Conservation (phyloP, 1,140 invertebrate genomes). For the Atopsyche davidsoni region DNA sequence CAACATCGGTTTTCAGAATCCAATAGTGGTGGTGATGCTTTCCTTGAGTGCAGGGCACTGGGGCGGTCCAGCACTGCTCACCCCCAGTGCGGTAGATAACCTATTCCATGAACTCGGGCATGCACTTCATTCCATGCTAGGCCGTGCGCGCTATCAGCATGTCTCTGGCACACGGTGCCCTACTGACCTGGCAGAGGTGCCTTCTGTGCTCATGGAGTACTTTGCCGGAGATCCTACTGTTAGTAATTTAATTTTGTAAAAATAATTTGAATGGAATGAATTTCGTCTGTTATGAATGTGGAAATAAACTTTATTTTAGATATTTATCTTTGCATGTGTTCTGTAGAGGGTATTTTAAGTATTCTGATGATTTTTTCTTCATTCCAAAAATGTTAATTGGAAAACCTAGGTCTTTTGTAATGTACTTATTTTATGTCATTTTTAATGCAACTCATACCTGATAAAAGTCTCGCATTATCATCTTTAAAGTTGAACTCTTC, state of each 20-base stretch:
- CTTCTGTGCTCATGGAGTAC: slow-evolving; percentile 97
- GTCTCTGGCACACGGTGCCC: slow-evolving; percentile 94
- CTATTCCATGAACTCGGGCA: slow-evolving; percentile 99
- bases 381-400: too few relatives aligned
- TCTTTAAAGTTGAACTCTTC: too few relatives aligned
- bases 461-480: too few relatives aligned
- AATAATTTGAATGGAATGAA: too few relatives aligned
- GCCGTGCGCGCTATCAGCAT: slow-evolving; percentile 91
- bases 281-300: too few relatives aligned
- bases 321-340: too few relatives aligned
- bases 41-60: slow-evolving; percentile 72
- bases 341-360: too few relatives aligned
- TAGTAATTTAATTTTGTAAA: slow-evolving; percentile 11
- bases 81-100: slow-evolving; percentile 85
- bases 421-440: too few relatives aligned
- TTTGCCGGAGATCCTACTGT: slow-evolving; percentile 88
- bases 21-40: slow-evolving; percentile 91
- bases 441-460: too few relatives aligned
- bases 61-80: slow-evolving; percentile 73
- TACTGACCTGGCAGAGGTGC: slow-evolving; percentile 98
- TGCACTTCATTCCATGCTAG: slow-evolving; percentile 98
- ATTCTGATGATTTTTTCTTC: too few relatives aligned
- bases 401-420: too few relatives aligned
- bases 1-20: slow-evolving; percentile 60
- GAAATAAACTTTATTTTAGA: too few relatives aligned